A percentile compares a stretch with the other conserved stretches of the same genome.
These are phyloP conservation scores for Elegia similella DNA, from an alignment of 2,888 invertebrate genomes.

Conservation along the genomic window DNA sequence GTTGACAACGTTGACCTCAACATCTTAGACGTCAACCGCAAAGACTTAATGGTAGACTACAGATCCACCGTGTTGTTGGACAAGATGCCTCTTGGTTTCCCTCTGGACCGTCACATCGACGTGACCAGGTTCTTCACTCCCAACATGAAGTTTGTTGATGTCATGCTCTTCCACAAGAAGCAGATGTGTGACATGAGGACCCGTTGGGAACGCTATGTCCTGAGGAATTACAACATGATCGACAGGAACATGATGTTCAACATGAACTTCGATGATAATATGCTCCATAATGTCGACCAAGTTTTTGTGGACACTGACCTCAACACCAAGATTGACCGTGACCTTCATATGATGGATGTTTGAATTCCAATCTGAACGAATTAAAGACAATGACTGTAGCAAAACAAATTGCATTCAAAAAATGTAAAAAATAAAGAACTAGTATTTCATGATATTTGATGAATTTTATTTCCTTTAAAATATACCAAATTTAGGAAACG, in stretches of 20 bases:
- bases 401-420: conserved; percentile 19
- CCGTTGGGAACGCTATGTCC: conserved; percentile 62
- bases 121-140: conserved; percentile 83
- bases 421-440: conserved; percentile 28
- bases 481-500: not conserved
- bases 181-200: conserved; percentile 68
- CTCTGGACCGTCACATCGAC: conserved; percentile 86
- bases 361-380: not conserved
- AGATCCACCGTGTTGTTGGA: conserved; percentile 77
- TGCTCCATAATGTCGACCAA: conserved; percentile 28
- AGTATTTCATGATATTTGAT: not conserved
- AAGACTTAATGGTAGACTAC: conserved; percentile 62
- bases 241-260: conserved; percentile 51
- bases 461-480: conserved; percentile 7
- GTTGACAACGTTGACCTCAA: conserved; percentile 61
- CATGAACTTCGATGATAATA: conserved; percentile 20
- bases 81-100: conserved; percentile 86
- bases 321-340: conserved; percentile 30
- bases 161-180: conserved; percentile 84
- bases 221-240: conserved; percentile 57
- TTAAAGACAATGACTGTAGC: not conserved
- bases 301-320: conserved; percentile 51
- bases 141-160: conserved; percentile 85
- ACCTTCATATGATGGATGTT: conserved; percentile 15
- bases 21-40: conserved; percentile 68